A percentile compares a stretch with the other conserved stretches of the same genome.
These are phyloP conservation scores for Pipa parva DNA, from an alignment of 2,113 vertebrate species.

Conservation along the genomic window DNA sequence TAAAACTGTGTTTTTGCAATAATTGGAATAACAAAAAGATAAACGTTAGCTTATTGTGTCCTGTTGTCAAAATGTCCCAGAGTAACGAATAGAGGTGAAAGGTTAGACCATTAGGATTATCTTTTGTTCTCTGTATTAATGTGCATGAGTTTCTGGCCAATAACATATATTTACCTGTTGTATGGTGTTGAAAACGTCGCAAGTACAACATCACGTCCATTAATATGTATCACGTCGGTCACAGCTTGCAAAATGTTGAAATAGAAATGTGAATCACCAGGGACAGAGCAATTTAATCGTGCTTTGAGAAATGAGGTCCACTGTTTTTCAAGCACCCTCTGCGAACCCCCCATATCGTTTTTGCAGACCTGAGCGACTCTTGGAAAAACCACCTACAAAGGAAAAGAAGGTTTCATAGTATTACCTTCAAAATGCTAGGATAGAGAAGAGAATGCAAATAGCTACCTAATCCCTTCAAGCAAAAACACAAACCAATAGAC, in stretches of 20 bases:
- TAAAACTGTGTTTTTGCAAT: too few species aligned
- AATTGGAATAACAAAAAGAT: too few species aligned
- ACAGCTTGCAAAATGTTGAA: slow-evolving; percentile 97
- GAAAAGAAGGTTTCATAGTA: slow-evolving; percentile 24
- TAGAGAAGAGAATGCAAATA: slow-evolving; percentile 53
- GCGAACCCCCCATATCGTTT: slow-evolving; percentile 93
- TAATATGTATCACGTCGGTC: slow-evolving; percentile 87
- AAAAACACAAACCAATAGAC: slow-evolving; percentile 46
- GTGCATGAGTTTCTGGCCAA: too few species aligned
- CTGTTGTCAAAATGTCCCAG: too few species aligned
- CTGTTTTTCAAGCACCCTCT: slow-evolving; percentile 95
- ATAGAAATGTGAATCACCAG: slow-evolving; percentile 96
- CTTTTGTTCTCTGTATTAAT: too few species aligned
- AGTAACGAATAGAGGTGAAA: too few species aligned
- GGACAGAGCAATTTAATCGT: slow-evolving; percentile 94
- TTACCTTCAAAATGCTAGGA: slow-evolving; percentile 31
- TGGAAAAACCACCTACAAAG: slow-evolving; percentile 86
- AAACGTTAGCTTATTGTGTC: too few species aligned
- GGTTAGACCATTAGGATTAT: too few species aligned
- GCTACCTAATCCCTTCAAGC: slow-evolving; percentile 56
- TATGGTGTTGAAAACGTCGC: slow-evolving; percentile 97
- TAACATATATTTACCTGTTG: slow-evolving; percentile 78
- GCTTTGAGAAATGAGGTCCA: slow-evolving; percentile 98
- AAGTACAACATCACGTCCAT: slow-evolving; percentile 86
- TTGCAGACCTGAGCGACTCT: slow-evolving; percentile 94